A percentile compares a stretch with the other conserved stretches of the same genome.
Evolutionary conservation across 2,113 vertebrate genomes (phyloP).

Genomic region (Bagarius yarrelli): DNA sequence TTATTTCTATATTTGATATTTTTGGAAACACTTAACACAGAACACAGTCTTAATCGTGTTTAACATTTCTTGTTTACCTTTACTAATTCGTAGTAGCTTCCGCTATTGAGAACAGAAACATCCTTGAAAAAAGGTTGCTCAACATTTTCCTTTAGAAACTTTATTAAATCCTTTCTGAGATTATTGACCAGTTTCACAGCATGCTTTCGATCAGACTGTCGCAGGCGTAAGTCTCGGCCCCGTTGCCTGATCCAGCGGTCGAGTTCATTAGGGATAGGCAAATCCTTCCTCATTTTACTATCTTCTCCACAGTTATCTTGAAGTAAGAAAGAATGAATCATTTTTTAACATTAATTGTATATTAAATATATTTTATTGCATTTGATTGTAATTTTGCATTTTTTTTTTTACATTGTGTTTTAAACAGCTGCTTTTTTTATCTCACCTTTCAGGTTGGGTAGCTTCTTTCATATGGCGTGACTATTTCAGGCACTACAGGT

Average conservation of each 20-base stretch:
- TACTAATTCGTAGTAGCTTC: slow-evolving; percentile 67
- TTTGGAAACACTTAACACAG: neutral
- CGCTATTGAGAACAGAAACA: slow-evolving; percentile 54
- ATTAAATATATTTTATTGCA: too few species aligned
- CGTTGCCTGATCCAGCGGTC: slow-evolving; percentile 48
- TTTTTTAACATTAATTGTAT: too few species aligned
- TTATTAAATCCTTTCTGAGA: slow-evolving; percentile 59
- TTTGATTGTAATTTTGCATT: too few species aligned
- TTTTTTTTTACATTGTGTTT: too few species aligned
- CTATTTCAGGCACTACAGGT: neutral
- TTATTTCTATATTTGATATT: neutral
- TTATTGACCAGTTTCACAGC: slow-evolving; percentile 61
- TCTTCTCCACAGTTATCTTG: neutral
- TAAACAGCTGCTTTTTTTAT: neutral
- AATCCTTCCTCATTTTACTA: neutral
- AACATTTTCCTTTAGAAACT: slow-evolving; percentile 55
- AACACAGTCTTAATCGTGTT: neutral
- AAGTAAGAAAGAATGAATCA: neutral
- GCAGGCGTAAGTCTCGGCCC: slow-evolving; percentile 48
- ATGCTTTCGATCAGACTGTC: slow-evolving; percentile 44
- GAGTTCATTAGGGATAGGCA: slow-evolving; percentile 34
- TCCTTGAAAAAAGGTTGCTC: slow-evolving; percentile 59
- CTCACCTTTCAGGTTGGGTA: neutral
- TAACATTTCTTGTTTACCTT: slow-evolving; percentile 54
- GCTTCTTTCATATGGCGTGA: neutral